Evolutionary conservation across 1,140 invertebrate genomes (phyloP), one percentile per base, ranked within the genome.

Genomic region (Musca domestica): DNA sequence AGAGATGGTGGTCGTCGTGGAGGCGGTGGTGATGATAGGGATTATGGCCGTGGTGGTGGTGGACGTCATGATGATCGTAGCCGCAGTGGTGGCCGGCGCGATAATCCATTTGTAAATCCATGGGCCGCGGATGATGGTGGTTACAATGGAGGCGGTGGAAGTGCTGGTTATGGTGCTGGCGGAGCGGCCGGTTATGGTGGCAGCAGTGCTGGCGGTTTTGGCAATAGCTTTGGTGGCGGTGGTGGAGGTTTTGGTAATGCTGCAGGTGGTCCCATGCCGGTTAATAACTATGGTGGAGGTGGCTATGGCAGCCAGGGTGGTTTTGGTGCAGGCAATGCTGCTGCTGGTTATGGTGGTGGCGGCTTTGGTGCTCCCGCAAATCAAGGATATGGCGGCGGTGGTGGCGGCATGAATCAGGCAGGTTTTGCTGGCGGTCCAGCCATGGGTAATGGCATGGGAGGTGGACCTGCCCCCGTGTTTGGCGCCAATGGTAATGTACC

Each of bases 11-110:
- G 73, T 9, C 69, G 72, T 56, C 71, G 74, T 7, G 69, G 68
- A 9, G 71, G 71, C 14, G 71, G 70, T 63, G 73, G 72, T 12
- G 67, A 70, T 34, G 77, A 80, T 66, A 78, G 74, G 80, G 95
- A 95, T 70, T 72, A 77, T 67, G 73, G 77, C 14, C 67, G 67
- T 20, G 58, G 72, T 64, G 65, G 76, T n/a, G 70, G 71, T 19
- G 56, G 68, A 17, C 46, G 52, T 5, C 69, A 69, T 9, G 70
- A 70, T 20, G 67, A 69, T 15, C 69, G 70, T 27, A 67, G 70
- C 15, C 63, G 64, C 47, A 71, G 69, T 15, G 69, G 69, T 27
- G 72, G 66, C 14, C 64, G 66, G 15, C 46, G 69, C 25, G 74
- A 78, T 41, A 80, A 81, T 71, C 76, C 76, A 9, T 82, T 79